A percentile compares a stretch with the other conserved stretches of the same genome.
These are phyloP conservation scores for Maniola jurtina DNA, from an alignment of 1,140 invertebrate genomes.

Conservation along the genomic window DNA sequence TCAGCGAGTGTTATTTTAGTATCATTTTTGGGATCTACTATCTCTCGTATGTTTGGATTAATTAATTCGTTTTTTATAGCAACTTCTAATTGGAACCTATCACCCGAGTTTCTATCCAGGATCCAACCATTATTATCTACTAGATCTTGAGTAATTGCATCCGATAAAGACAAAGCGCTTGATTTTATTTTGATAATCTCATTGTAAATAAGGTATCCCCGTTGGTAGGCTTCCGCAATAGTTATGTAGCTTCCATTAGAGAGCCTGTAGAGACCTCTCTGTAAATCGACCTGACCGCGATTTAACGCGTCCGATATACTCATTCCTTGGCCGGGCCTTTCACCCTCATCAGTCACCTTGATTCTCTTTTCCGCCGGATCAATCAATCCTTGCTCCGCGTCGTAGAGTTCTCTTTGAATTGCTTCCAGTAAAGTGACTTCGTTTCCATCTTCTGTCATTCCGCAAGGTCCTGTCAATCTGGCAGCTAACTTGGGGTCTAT, in stretches of 20 bases:
- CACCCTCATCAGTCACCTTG: slow-evolving; percentile 85
- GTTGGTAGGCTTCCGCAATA: slow-evolving; percentile 89
- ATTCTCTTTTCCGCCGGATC: slow-evolving; percentile 86
- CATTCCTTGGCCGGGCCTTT: slow-evolving; percentile 79
- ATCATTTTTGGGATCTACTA: slow-evolving; percentile 88
- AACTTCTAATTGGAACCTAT: slow-evolving; percentile 88
- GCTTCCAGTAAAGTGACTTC: slow-evolving; percentile 92
- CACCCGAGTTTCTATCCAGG: slow-evolving; percentile 89
- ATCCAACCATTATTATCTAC: slow-evolving; percentile 89
- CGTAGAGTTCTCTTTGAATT: slow-evolving; percentile 92
- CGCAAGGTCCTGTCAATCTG: slow-evolving; percentile 87
- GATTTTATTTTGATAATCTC: slow-evolving; percentile 87
- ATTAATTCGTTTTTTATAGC: slow-evolving; percentile 88
- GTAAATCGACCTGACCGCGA: slow-evolving; percentile 87
- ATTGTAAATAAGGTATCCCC: slow-evolving; percentile 85
- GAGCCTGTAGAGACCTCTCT: slow-evolving; percentile 84
- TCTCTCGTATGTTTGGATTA: slow-evolving; percentile 86
- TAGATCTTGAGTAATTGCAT: slow-evolving; percentile 89
- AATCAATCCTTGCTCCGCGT: slow-evolving; percentile 87
- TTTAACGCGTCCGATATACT: slow-evolving; percentile 89
- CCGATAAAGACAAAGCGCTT: slow-evolving; percentile 87
- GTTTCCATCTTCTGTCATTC: slow-evolving; percentile 87
- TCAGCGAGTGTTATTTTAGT: slow-evolving; percentile 89
- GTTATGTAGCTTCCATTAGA: slow-evolving; percentile 85
- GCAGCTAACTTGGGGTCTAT: slow-evolving; percentile 87